Conservation (phyloP, 2,113 vertebrate genomes). For the Oncorhynchus clarkii region DNA sequence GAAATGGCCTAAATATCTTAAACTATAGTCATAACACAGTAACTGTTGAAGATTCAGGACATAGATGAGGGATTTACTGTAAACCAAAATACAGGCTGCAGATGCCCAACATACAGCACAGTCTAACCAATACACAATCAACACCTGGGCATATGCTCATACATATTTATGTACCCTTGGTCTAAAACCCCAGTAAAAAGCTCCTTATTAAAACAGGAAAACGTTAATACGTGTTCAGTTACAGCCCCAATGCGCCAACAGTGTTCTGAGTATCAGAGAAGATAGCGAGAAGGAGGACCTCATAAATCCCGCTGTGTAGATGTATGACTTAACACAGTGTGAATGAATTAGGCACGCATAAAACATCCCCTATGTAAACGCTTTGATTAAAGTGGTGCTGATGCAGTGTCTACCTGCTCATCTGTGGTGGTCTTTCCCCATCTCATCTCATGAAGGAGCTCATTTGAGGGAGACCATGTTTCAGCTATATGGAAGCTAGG, state of each 20-base stretch:
- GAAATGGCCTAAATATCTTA: too few relatives aligned
- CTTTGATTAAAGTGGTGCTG: not conserved
- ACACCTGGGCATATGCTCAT: not conserved
- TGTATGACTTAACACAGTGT: constrained; percentile 13
- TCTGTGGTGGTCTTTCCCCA: not conserved
- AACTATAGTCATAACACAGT: too few relatives aligned
- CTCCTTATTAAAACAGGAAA: not conserved
- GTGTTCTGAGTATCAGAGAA: not conserved
- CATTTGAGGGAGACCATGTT: not conserved
- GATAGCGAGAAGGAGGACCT: not conserved
- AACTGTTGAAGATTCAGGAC: too few relatives aligned
- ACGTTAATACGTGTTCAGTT: not conserved
- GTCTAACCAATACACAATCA: not conserved
- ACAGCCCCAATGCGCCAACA: not conserved
- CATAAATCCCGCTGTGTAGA: constrained; percentile 10
- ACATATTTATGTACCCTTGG: not conserved
- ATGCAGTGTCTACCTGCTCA: not conserved
- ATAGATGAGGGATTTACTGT: too few relatives aligned
- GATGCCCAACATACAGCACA: not conserved
- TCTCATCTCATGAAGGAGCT: not conserved
- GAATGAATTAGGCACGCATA: constrained; percentile 16
- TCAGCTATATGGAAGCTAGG: not conserved
- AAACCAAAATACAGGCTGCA: not conserved
- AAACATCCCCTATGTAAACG: constrained; percentile 28
- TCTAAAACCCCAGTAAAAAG: not conserved